phyloP scores from a whole-genome alignment of 2,113 vertebrate species.

The Carlito syrichta region DNA sequence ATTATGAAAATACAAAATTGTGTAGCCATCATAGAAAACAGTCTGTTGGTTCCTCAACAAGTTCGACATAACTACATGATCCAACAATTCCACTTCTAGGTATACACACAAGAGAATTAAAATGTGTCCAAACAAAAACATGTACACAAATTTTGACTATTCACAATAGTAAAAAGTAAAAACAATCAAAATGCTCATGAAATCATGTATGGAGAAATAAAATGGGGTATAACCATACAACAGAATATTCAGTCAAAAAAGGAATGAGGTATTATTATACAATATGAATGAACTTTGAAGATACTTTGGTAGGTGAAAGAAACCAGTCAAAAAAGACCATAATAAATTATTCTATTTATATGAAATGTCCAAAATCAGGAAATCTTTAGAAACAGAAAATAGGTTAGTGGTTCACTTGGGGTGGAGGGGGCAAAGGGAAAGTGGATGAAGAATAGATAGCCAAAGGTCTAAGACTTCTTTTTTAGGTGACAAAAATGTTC shows the following conservation, averaged over 20 bases:
- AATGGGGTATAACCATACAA: neutral
- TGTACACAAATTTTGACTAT: neutral
- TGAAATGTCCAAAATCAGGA: neutral
- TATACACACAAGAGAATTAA: neutral
- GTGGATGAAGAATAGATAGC: neutral
- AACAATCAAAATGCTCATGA: neutral
- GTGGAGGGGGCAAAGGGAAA: accelerated
- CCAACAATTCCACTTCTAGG: neutral
- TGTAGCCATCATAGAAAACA: neutral
- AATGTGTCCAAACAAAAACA: neutral
- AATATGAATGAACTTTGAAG: neutral
- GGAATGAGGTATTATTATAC: neutral
- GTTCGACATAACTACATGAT: neutral
- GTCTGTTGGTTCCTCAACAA: neutral
- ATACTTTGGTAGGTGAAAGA: neutral
- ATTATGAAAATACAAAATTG: neutral
- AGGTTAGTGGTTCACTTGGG: neutral
- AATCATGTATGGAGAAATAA: neutral
- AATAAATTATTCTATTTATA: neutral
- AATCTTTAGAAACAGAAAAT: neutral
- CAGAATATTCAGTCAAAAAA: neutral
- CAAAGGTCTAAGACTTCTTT: neutral
- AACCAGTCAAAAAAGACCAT: neutral
- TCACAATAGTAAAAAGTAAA: neutral
- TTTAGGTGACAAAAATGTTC: neutral